Percentiles rank a stretch among this genome's conserved stretches.
Evolutionary conservation across 2,113 vertebrate species (phyloP).

Genomic region (Eretmochelys imbricata): DNA sequence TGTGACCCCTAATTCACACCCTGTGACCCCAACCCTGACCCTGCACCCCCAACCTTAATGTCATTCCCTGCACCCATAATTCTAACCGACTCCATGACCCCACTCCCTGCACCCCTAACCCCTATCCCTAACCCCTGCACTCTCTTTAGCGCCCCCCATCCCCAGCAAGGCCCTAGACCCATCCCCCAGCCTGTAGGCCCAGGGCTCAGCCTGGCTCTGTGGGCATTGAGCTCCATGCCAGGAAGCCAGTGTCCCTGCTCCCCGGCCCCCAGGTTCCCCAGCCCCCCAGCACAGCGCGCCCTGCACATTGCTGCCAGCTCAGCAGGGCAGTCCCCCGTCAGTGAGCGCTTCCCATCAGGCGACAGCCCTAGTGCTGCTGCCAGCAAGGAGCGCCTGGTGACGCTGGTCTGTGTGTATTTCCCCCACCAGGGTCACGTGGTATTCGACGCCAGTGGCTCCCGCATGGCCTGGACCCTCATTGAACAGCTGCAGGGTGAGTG

Average conservation of each 20-base stretch:
- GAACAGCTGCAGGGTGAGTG: constrained; percentile 94
- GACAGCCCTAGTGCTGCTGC: neutral
- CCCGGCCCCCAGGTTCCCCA: no score
- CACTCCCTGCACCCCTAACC: neutral
- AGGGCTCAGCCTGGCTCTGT: no score
- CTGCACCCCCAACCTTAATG: neutral
- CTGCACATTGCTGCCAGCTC: no score
- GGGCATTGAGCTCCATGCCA: no score
- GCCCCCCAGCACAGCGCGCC: no score
- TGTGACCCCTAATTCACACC: no score
- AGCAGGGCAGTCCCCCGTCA: no score
- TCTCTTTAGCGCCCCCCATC: neutral
- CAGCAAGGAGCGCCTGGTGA: no score
- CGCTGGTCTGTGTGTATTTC: neutral
- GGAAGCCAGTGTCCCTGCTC: no score
- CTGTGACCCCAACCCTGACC: neutral
- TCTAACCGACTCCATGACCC: neutral
- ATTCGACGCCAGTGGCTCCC: constrained; percentile 95
- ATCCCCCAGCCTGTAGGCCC: no score
- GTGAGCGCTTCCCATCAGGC: neutral
- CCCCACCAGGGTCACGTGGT: constrained; percentile 91
- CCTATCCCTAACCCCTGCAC: neutral
- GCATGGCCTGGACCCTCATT: constrained; percentile 98
- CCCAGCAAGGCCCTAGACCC: no score
- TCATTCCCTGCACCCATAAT: neutral